Percentiles rank a stretch among this genome's conserved stretches.
These are phyloP conservation scores for Diceros bicornis DNA, from an alignment of 2,797 vertebrate genomes.

Conservation along the genomic window DNA sequence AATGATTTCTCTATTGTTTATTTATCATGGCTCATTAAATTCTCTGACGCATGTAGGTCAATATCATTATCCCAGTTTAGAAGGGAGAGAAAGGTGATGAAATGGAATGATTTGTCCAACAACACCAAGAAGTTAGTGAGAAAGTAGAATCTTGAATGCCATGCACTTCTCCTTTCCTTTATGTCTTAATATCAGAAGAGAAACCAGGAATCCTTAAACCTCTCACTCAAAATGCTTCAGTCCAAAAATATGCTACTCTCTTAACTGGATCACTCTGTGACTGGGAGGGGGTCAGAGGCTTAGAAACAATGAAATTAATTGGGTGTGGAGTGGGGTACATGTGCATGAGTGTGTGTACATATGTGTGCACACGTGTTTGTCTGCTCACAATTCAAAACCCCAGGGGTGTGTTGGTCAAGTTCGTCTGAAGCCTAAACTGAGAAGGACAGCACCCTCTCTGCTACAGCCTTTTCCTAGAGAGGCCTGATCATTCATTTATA, in stretches of 20 bases:
- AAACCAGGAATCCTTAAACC: not conserved
- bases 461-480: not conserved
- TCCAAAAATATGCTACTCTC: not conserved
- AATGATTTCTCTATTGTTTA: not conserved
- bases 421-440: not conserved
- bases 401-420: not conserved
- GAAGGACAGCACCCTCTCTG: not conserved
- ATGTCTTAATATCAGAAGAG: not conserved
- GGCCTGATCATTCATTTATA: conserved; percentile 49
- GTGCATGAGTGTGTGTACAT: not conserved
- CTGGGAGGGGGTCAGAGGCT: not conserved
- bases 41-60: not conserved
- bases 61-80: not conserved
- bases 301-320: not conserved
- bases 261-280: not conserved
- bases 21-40: conserved; percentile 22
- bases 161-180: not conserved
- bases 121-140: not conserved
- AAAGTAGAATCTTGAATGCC: not conserved
- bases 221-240: not conserved
- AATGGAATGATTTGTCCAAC: not conserved
- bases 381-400: not conserved
- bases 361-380: rapidly evolving
- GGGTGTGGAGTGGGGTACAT: not conserved
- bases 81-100: conserved; percentile 7